These are phyloP conservation scores for Xestoiulus laeticollis DNA, from an alignment of 2,888 invertebrate species.

Conservation along the genomic window DNA sequence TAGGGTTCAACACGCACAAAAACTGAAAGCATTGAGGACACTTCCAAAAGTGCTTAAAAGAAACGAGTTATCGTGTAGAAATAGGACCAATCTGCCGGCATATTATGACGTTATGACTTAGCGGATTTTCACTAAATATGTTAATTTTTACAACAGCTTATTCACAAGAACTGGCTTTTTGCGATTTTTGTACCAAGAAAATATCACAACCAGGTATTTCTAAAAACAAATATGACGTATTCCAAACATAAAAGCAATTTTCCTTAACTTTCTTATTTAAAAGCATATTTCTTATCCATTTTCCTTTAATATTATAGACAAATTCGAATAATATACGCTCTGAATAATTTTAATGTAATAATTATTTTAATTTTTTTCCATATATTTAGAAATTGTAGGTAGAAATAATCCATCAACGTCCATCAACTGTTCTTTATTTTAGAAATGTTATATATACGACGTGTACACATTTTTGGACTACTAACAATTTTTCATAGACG, in stretches of 20 bases:
- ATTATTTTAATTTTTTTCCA: too few relatives aligned
- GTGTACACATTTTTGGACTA: too few relatives aligned
- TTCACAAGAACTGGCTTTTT: not conserved
- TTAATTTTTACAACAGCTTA: not conserved
- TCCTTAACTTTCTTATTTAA: not conserved
- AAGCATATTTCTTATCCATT: too few relatives aligned
- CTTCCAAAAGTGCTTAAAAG: conserved; percentile 39
- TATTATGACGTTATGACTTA: not conserved
- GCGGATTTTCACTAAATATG: not conserved
- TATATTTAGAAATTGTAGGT: too few relatives aligned
- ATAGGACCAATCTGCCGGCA: not conserved
- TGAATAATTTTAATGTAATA: too few relatives aligned
- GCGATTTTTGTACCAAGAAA: not conserved
- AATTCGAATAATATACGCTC: not conserved
- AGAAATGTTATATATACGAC: too few relatives aligned
- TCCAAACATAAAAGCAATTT: not conserved
- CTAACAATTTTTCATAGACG: too few relatives aligned
- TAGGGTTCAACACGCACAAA: conserved; percentile 13
- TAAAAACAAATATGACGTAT: not conserved
- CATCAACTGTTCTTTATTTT: too few relatives aligned
- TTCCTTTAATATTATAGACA: too few relatives aligned
- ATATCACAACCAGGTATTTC: not conserved
- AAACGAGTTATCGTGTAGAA: not conserved
- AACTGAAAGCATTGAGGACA: not conserved
- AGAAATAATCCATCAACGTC: too few relatives aligned